Base-by-base conservation (phyloP, 2,113 vertebrate species). In the Phaethon lepturus region DNA sequence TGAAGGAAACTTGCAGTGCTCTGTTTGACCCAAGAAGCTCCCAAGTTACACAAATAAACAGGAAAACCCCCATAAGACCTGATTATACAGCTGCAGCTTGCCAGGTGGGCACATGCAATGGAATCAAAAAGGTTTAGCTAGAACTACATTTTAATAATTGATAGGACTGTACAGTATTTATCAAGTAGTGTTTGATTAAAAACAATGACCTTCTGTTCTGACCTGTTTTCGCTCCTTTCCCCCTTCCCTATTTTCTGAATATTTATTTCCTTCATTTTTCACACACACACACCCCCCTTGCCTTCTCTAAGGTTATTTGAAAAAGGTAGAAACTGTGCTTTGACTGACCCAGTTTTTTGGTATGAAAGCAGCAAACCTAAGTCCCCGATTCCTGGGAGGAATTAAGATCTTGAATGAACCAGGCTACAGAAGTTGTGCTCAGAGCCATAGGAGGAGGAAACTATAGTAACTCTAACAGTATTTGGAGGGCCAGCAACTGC, bases 351-450 rank as follows among this genome's bases (percentile, higher is more conserved):
- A 97, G 35, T 86, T 97, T 91, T 89, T 50, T 47, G 49, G 0
- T 35, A 50, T 38, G 89, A 96, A 92, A 89, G 73, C 60, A 52
- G 68, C 42, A 58, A 86, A 47, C 35, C 40, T 44, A 73, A 91
- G 42, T 29, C 73, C 88, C n/a, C 3, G 4, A 23, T 77, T 97
- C 87, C 91, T 92, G 45, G 75, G 35, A 80, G 82, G 69, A 93
- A 78, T 14, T 74, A 88, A 81, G 44, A 62, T 94, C 69, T 62
- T 86, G 92, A 95, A 96, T 93, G 96, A 97, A 60, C 23, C 60
- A 80, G 42, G 13, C 64, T 73, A 23, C 33, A 63, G 55, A 78
- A 81, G 45, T 15, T 78, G 67, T 49, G 52, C 56, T 82, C 25
- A 22, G 77, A 82, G 60, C 44, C 4, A 3, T 47, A 22, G 63